Evolutionary conservation across 2,113 vertebrate species (phyloP), one percentile per base, ranked within the genome.

Genomic region (Eclectus roratus): DNA sequence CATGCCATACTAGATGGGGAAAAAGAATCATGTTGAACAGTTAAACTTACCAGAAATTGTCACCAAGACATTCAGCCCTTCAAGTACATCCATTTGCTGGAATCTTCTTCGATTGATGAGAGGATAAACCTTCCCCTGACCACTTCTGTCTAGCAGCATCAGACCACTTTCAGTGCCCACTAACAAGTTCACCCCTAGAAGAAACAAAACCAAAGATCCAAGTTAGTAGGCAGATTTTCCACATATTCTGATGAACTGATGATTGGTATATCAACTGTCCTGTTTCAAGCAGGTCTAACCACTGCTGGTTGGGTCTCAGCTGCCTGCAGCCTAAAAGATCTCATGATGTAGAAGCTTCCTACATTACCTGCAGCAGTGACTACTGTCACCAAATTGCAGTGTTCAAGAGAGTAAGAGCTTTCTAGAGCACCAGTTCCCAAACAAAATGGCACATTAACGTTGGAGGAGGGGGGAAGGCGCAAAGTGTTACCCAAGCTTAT

Each of bases 71-170:
- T 99, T 99, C 82, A 99, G 98, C 78, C 99, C 99, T 97, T 99
- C 99, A 78, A 99, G 98, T 53, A 99, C 99, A 70, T 99, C 99
- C 99, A 99, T 99, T 97, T 99, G 99, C 88, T 99, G 99, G 97
- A 99, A 99, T 47, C 99, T 98, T 37, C 99, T 98, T 72, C 99
- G 97, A 95, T 98, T 99, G 95, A 99, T 99, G 79, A 99, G 98
- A 6, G 99, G 99, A 96, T 99, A 99, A 50, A 99, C 99, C 83
- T 99, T 99, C 47, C 99, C 99, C 95, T 99, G 99, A 89, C 99
- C 99, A 86, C 99, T 99, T 95, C 99, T 98, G 96, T 99, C 99
- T 98, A 99, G 97, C 97, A 99, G 98, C 99, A 99, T 99, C 96
- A 99, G 97, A 44, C 99, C 99, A 44, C 99, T 99, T 97, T 99